Evolutionary conservation across 2,797 vertebrate genomes (phyloP).

Genomic region (Sebastes variabilis): DNA sequence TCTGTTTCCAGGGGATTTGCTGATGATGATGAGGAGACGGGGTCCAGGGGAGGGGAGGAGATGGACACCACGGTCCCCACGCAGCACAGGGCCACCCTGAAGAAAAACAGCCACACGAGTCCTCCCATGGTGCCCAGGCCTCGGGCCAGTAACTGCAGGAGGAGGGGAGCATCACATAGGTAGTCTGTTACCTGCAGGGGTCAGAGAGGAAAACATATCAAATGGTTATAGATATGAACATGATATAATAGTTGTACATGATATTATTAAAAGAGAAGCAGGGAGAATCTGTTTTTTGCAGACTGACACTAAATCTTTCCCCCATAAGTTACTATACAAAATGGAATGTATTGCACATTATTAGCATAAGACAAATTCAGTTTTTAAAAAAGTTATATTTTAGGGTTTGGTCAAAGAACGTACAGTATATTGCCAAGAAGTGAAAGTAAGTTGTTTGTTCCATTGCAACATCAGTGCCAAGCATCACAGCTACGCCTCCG

Average conservation of each 20-base stretch:
- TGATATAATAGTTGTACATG: neutral
- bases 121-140: slow-evolving; percentile 81
- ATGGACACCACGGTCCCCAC: slow-evolving; percentile 81
- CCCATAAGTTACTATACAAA: too few relatives aligned
- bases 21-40: slow-evolving; percentile 34
- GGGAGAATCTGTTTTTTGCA: neutral
- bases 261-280: neutral
- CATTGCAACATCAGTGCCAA: too few relatives aligned
- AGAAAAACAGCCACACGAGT: slow-evolving; percentile 84
- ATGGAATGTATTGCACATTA: too few relatives aligned
- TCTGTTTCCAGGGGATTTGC: slow-evolving; percentile 55
- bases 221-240: neutral
- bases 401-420: too few relatives aligned
- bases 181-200: slow-evolving; percentile 83
- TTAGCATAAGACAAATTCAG: too few relatives aligned
- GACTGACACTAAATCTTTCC: too few relatives aligned
- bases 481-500: too few relatives aligned
- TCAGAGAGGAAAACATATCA: neutral
- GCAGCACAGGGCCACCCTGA: slow-evolving; percentile 84
- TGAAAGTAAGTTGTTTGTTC: too few relatives aligned
- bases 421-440: too few relatives aligned
- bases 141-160: slow-evolving; percentile 77
- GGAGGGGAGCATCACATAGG: slow-evolving; percentile 79
- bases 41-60: slow-evolving; percentile 71
- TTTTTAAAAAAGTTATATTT: too few relatives aligned